A percentile compares a stretch with the other conserved stretches of the same genome.
These are phyloP conservation scores for Caranx ignobilis DNA, from an alignment of 2,113 vertebrate species.

Conservation along the genomic window DNA sequence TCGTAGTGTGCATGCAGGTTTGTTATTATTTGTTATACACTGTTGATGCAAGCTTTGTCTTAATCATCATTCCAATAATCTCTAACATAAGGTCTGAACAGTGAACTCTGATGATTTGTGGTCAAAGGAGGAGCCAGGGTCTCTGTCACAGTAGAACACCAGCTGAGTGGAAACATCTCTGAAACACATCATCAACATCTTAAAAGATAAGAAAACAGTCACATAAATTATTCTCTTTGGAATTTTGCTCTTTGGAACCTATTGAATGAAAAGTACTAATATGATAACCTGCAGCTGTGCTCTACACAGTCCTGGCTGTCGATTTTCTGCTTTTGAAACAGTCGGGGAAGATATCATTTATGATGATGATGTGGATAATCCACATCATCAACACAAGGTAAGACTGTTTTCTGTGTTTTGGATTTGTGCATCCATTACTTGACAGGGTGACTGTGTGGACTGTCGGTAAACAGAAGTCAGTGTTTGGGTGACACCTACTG, in stretches of 20 bases:
- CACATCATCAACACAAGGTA: not conserved
- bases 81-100: not conserved
- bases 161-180: conserved; percentile 34
- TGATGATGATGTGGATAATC: conserved; percentile 78
- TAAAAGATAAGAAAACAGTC: not conserved
- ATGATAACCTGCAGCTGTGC: not conserved
- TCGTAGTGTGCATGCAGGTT: not conserved
- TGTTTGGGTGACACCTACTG: conserved; percentile 12
- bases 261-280: not conserved
- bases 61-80: too few species aligned
- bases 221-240: not conserved
- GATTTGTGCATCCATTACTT: not conserved
- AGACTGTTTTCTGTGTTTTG: not conserved
- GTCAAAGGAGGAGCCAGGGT: not conserved
- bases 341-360: conserved; percentile 82
- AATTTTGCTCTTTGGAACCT: too few species aligned
- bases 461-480: too few species aligned
- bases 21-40: not conserved
- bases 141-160: conserved; percentile 76
- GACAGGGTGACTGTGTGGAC: too few species aligned
- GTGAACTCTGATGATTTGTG: not conserved
- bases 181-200: not conserved
- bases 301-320: not conserved
- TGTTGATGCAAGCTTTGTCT: not conserved
- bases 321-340: conserved; percentile 70